phyloP scores from a whole-genome alignment of 2,888 invertebrate species.

The Drosophila neonasuta region DNA sequence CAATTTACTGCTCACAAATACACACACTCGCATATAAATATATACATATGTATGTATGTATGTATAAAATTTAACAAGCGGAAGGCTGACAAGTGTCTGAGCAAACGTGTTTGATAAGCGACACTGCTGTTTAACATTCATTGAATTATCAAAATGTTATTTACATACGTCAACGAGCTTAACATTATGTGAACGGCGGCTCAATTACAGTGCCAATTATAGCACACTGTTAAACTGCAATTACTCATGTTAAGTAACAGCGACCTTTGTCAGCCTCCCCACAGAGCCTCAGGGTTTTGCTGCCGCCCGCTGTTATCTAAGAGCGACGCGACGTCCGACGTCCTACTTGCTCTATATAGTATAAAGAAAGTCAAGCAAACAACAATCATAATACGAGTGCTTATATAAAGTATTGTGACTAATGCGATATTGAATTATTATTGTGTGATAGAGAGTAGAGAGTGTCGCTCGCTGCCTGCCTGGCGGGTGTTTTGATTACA shows the following conservation, averaged over 20 bases:
- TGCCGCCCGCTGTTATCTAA: slow-evolving; percentile 49
- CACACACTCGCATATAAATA: background rate
- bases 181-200: slow-evolving; percentile 3
- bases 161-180: background rate
- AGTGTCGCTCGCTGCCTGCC: slow-evolving; percentile 7
- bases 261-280: slow-evolving; percentile 21
- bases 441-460: slow-evolving; percentile 10
- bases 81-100: slow-evolving; percentile 53
- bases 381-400: slow-evolving; percentile 19
- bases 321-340: slow-evolving; percentile 5
- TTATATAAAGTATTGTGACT: slow-evolving; percentile 59
- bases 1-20: slow-evolving; percentile 32
- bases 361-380: slow-evolving; percentile 38
- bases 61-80: slow-evolving; percentile 19
- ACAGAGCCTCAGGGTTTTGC: background rate
- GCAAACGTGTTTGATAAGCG: slow-evolving; percentile 33
- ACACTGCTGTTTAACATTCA: slow-evolving; percentile 5
- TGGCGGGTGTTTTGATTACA: slow-evolving; percentile 37
- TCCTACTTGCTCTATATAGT: slow-evolving; percentile 31
- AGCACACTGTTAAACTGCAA: slow-evolving; percentile 15
- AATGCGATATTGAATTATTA: slow-evolving; percentile 55
- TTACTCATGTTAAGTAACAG: slow-evolving; percentile 31
- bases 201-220: slow-evolving; percentile 25
- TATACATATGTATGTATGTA: background rate
- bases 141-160: slow-evolving; percentile 17